Percentiles rank a stretch among this genome's conserved stretches.
Conservation (phyloP, 2,113 vertebrate species). For the Nycticryphes semicollaris region DNA sequence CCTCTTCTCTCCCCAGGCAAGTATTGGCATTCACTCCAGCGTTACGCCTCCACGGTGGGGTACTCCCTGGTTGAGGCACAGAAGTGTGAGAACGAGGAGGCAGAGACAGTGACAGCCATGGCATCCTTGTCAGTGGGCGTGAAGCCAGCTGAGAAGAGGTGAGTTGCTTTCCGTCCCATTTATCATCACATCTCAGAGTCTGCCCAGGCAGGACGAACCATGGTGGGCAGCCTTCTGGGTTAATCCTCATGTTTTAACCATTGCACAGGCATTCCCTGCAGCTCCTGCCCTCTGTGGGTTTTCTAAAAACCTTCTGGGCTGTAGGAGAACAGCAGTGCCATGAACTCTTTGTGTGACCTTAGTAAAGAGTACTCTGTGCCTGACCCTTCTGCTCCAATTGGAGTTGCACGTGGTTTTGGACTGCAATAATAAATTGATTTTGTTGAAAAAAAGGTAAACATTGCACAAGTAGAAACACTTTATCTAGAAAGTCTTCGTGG, state of each 20-base stretch:
- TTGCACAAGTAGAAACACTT: background rate
- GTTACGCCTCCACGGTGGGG: constrained; percentile 80
- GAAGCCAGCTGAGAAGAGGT: constrained; percentile 90
- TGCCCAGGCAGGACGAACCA: background rate
- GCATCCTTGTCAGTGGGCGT: constrained; percentile 93
- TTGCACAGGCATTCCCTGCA: fast-evolving
- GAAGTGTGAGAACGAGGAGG: constrained; percentile 89
- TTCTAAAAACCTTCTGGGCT: background rate
- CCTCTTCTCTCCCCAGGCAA: constrained; percentile 79
- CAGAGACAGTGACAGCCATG: constrained; percentile 96
- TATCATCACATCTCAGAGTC: fast-evolving
- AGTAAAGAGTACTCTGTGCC: fast-evolving
- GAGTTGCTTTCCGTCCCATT: background rate
- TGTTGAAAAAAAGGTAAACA: fast-evolving
- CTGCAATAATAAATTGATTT: background rate
- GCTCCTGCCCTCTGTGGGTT: background rate
- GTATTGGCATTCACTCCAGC: constrained; percentile 92
- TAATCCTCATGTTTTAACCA: background rate
- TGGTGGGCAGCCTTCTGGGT: background rate
- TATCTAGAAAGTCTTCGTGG: background rate
- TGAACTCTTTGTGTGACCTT: background rate
- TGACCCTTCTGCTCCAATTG: background rate
- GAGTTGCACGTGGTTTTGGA: background rate
- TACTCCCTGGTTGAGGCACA: constrained; percentile 90
- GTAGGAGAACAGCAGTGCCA: background rate